These are phyloP conservation scores for Dromaius novaehollandiae DNA, from an alignment of 2,113 vertebrate species.

Conservation along the genomic window DNA sequence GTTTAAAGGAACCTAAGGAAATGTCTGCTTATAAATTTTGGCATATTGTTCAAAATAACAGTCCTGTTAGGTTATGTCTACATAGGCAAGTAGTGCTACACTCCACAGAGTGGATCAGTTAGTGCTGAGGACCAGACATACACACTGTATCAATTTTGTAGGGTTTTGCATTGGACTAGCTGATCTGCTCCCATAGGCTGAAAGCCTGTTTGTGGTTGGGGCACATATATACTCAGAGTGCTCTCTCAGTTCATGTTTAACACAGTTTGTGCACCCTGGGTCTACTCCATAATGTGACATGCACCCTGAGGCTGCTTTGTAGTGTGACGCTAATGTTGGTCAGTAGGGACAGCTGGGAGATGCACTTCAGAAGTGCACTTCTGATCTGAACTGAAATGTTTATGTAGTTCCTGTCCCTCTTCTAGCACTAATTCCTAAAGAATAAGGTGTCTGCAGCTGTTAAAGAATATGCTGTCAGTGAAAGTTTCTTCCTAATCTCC, in stretches of 20 bases:
- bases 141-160: accelerated
- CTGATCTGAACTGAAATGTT: background rate
- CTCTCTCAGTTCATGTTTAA: background rate
- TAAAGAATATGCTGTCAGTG: background rate
- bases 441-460: background rate
- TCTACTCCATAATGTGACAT: accelerated
- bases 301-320: accelerated
- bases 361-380: background rate
- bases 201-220: background rate
- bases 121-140: background rate
- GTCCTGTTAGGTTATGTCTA: background rate
- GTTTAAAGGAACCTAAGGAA: background rate
- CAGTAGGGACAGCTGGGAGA: background rate
- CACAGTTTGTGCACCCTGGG: background rate
- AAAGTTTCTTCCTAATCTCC: background rate
- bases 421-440: background rate
- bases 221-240: no score
- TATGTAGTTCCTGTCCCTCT: background rate
- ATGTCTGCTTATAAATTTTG: background rate
- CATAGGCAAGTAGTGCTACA: background rate
- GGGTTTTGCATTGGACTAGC: background rate
- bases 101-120: accelerated
- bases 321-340: accelerated
- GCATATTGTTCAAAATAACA: background rate
- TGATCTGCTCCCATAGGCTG: accelerated